Percentiles rank a stretch among this genome's conserved stretches.
Evolutionary conservation across 2,888 invertebrate genomes (phyloP).

Genomic region (Fissipunctia ypsillon): DNA sequence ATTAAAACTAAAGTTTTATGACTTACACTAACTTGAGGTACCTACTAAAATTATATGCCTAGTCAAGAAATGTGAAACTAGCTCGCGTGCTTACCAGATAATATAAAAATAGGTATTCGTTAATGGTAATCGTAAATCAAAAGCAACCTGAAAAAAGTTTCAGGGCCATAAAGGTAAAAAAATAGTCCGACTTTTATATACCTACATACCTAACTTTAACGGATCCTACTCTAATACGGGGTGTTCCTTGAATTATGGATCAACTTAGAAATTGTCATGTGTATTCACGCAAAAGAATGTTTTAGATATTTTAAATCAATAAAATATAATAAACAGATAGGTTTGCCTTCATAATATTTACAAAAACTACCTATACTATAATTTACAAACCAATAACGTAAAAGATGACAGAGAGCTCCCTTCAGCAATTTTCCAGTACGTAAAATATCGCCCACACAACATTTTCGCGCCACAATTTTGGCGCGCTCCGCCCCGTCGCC

Average conservation of each 20-base stretch:
- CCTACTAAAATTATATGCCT: too few relatives aligned
- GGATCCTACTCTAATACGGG: too few relatives aligned
- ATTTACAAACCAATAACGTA: neutral
- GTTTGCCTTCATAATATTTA: neutral
- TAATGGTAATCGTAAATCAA: too few relatives aligned
- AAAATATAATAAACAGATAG: neutral
- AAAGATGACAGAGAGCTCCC: neutral
- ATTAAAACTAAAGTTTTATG: slow-evolving; percentile 15
- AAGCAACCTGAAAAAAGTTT: too few relatives aligned
- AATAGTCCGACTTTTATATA: too few relatives aligned
- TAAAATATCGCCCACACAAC: neutral
- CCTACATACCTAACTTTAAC: too few relatives aligned
- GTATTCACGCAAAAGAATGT: too few relatives aligned
- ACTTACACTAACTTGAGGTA: slow-evolving; percentile 10
- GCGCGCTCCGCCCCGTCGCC: slow-evolving; percentile 25
- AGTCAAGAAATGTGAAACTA: neutral
- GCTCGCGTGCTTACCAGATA: neutral
- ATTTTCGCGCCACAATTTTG: slow-evolving; percentile 45
- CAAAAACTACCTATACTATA: neutral
- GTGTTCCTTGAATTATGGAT: too few relatives aligned
- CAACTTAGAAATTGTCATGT: too few relatives aligned
- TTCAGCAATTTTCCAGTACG: neutral
- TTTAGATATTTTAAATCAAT: too few relatives aligned
- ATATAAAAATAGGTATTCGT: neutral
- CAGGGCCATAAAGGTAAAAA: too few relatives aligned